Conservation (phyloP, 2,888 invertebrate species). For the Philaethria dido region DNA sequence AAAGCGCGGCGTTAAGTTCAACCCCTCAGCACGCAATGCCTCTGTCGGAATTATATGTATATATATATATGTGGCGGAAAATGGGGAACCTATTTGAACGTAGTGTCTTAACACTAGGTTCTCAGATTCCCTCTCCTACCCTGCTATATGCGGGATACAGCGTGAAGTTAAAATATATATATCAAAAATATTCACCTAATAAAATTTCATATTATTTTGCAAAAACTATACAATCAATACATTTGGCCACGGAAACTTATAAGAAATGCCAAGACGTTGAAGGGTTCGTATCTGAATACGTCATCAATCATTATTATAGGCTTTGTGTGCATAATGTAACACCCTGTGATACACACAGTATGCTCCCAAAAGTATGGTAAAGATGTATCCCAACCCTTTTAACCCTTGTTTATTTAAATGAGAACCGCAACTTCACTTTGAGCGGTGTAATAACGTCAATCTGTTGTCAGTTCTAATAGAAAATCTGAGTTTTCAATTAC, state of each 20-base stretch:
- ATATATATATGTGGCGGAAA: too few species aligned
- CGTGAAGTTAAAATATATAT: too few species aligned
- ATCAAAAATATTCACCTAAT: too few species aligned
- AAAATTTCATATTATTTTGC: background rate
- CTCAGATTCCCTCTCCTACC: too few species aligned
- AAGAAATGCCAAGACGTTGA: background rate
- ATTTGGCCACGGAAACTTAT: background rate
- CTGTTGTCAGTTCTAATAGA: constrained; percentile 22
- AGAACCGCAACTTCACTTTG: constrained; percentile 32
- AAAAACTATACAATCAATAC: background rate
- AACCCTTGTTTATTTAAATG: constrained; percentile 36
- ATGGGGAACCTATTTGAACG: too few species aligned
- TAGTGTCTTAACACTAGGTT: too few species aligned
- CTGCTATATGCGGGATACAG: too few species aligned
- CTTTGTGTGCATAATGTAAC: constrained; percentile 16
- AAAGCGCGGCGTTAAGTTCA: too few species aligned
- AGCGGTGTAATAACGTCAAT: constrained; percentile 40
- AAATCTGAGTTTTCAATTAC: background rate
- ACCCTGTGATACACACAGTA: background rate
- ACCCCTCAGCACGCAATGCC: too few species aligned
- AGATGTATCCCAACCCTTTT: constrained; percentile 29
- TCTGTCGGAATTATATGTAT: too few species aligned
- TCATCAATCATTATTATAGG: constrained; percentile 12
- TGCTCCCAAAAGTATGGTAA: constrained; percentile 10
- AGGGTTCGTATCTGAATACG: background rate